Evolutionary conservation across 2,113 vertebrate species (phyloP).

Genomic region (Alosa alosa): DNA sequence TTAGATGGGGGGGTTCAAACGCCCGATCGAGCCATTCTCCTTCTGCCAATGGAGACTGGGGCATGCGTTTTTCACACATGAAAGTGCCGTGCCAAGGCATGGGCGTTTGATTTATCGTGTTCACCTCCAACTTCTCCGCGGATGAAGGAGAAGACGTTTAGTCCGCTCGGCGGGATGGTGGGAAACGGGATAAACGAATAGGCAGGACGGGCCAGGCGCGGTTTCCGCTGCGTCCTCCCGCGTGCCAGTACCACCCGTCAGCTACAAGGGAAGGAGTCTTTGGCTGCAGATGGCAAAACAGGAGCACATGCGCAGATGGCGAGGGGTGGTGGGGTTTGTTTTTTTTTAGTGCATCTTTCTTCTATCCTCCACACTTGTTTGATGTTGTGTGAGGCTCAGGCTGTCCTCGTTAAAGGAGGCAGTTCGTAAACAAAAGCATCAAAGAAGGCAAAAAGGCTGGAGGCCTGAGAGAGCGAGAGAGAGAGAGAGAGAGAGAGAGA

Average conservation of each 20-base stretch:
- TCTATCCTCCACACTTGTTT: slow-evolving; percentile 14
- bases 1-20: slow-evolving; percentile 44
- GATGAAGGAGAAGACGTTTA: slow-evolving; percentile 10
- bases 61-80: not conserved
- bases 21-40: not conserved
- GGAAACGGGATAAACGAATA: not conserved
- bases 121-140: not conserved
- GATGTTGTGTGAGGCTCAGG: not conserved
- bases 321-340: not conserved
- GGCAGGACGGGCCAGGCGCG: not conserved
- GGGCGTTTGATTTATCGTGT: slow-evolving; percentile 26
- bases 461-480: not conserved
- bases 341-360: not conserved
- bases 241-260: not conserved
- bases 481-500: not conserved
- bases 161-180: not conserved
- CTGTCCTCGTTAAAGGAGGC: slow-evolving; percentile 22
- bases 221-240: not conserved
- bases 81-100: not conserved
- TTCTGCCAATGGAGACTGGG: slow-evolving; percentile 13
- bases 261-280: not conserved
- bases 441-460: slow-evolving; percentile 11
- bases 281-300: not conserved
- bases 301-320: not conserved
- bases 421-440: slow-evolving; percentile 34